Evolutionary conservation across 1,140 invertebrate genomes (phyloP).

Genomic region (Theocolax elegans): DNA sequence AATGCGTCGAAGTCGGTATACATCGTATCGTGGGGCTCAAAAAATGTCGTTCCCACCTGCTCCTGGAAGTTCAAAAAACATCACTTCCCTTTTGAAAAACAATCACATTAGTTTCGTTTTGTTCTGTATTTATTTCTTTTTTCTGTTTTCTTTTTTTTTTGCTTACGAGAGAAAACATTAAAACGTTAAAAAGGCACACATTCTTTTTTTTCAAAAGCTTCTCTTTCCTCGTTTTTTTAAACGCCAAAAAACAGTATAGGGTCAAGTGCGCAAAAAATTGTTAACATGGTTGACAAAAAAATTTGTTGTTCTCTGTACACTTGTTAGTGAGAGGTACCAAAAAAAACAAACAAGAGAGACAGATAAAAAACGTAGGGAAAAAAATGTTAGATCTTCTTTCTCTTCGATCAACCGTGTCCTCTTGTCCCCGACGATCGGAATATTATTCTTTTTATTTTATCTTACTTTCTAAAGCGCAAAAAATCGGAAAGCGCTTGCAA

Average conservation of each 20-base stretch:
- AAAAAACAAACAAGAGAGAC: too few species aligned
- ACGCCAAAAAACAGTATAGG: slow-evolving; percentile 33
- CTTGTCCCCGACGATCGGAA: background rate
- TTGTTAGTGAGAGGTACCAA: too few species aligned
- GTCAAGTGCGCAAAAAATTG: slow-evolving; percentile 18
- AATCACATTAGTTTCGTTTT: slow-evolving; percentile 63
- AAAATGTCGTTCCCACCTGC: slow-evolving; percentile 69
- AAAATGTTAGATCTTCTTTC: slow-evolving; percentile 10
- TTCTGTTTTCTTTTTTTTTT: slow-evolving; percentile 21
- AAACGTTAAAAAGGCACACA: slow-evolving; percentile 45
- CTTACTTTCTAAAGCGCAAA: slow-evolving; percentile 22
- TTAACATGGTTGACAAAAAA: slow-evolving; percentile 19
- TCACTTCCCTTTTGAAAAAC: slow-evolving; percentile 69
- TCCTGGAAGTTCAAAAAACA: slow-evolving; percentile 70
- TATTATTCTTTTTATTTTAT: background rate
- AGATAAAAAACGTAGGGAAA: too few species aligned
- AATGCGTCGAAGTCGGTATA: slow-evolving; percentile 66
- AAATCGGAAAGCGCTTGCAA: slow-evolving; percentile 26
- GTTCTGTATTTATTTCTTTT: too few species aligned
- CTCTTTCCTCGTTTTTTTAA: slow-evolving; percentile 18
- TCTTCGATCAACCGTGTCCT: slow-evolving; percentile 6
- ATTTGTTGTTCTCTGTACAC: slow-evolving; percentile 23
- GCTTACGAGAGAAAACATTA: slow-evolving; percentile 47
- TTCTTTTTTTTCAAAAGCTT: slow-evolving; percentile 21
- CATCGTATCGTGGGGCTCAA: slow-evolving; percentile 67